Base-by-base conservation (phyloP, 1,140 invertebrate genomes). In the Philotrypesis tridentata region DNA sequence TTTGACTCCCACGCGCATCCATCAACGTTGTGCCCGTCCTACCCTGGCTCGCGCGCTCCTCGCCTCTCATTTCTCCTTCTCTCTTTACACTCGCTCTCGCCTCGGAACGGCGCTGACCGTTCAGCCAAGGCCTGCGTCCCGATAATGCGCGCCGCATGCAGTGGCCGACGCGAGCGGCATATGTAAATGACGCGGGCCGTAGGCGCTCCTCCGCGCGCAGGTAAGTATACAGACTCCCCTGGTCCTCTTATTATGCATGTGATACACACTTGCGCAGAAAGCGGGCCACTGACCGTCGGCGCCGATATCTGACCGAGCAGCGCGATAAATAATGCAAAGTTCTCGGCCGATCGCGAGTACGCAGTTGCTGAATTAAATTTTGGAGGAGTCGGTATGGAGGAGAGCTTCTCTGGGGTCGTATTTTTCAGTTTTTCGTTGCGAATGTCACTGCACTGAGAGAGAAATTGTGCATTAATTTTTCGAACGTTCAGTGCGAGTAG, bases 221-320 rank as follows among this genome's bases (percentile, higher is more conserved):
- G 27, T 7, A 25, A 14, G 25, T 65, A 48, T 48, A 55, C 0
- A 55, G 48, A 37, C 4, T 37, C n/a, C n/a, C n/a, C 0, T 55
- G 14, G 1, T 2, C 12, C 12, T 48, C 14, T 17, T 17, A 2
- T 1, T n/a, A 55, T n/a, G n/a, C 40, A 7, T 14, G 1, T 43
- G 9, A 37, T 12, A 12, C 12, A 11, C 12, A n/a, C 7, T 6
- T 55, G n/a, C 48, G 21, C 48, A 55, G 14, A 55, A 55, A 5
- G 48, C 48, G 48, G 21, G 0, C 48, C 48, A 55, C 48, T 21
- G 48, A 21, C 48, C 48, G 48, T 21, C 48, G 48, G 5, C 48
- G 48, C n/a, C 48, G 48, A 55, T 55, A 55, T 55, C 48, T 65
- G 61, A 65, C 61, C 61, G 61, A 65, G 61, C 27, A 65, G 61